Evolutionary conservation across 1,140 invertebrate genomes (phyloP), one percentile per base, ranked within the genome.

Genomic region (Drosophila ambigua): DNA sequence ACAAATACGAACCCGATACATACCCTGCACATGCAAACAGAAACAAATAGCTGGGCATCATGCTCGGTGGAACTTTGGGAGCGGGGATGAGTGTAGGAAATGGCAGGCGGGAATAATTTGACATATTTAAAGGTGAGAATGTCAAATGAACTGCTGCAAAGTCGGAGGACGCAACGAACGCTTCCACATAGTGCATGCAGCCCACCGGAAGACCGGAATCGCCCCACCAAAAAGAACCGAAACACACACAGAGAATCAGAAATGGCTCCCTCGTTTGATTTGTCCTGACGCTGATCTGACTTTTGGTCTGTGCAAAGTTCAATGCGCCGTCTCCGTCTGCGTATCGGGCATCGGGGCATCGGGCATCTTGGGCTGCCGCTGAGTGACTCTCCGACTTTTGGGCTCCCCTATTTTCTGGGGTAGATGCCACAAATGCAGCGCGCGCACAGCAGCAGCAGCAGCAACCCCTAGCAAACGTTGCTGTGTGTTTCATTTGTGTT

Each of bases 241-340:
- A 31, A 31, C 31, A 49, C 16, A 5, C 28, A 31, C 31, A 28
- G 24, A 61, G n/a, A 41, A 83, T 66, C 55, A 49, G 53, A 66
- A 76, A 65, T 48, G 55, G 51, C 67, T 44, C 48, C 61, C 61
- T 53, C 44, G 57, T 85, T 80, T 79, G 77, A 84, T 79, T 83
- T 72, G 71, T 60, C 43, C 57, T 72, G 54, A 72, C 57, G 44
- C 31, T 54, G 58, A 77, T 41, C 75, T 84, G 73, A 85, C 82
- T 87, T 87, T 87, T 46, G 65, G 61, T 73, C 55, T 49, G 68
- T 61, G 69, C 82, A 85, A 85, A 85, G 81, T 85, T 85, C 81
- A 85, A 78, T 87, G 81, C 52, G 77, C 77, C 57, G 77, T 20
- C 20, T 1, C 61, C 72, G 46, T 64, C 28, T 41, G 48, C 53